Conservation (phyloP, 2,113 vertebrate species). For the Caloenas nicobarica region DNA sequence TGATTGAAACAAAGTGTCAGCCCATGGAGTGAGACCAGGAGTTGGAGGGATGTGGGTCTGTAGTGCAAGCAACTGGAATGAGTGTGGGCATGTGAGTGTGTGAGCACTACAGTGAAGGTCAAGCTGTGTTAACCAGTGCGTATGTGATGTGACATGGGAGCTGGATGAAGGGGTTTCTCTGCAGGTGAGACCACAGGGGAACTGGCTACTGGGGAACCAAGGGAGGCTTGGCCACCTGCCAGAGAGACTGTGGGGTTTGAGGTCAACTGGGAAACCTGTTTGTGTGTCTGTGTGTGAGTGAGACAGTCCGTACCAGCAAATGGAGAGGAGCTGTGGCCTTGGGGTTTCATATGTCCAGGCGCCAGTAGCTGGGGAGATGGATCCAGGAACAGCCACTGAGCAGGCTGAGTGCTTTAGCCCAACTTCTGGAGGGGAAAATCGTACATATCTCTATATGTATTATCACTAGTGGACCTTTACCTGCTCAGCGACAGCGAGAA, state of each 20-base stretch:
- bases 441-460: not conserved
- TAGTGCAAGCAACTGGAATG: not conserved
- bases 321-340: not conserved
- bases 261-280: not conserved
- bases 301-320: not conserved
- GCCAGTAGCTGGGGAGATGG: not conserved
- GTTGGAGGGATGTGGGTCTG: not conserved
- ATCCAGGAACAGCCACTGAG: not conserved
- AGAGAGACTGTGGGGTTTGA: not conserved
- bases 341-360: not conserved
- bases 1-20: not conserved
- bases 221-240: not conserved
- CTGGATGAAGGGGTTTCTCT: not conserved
- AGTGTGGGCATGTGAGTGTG: not conserved
- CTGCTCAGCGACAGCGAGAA: not conserved
- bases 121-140: not conserved
- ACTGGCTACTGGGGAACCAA: not conserved
- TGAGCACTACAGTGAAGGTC: not conserved
- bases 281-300: not conserved
- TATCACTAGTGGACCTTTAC: not conserved
- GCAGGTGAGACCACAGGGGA: not conserved
- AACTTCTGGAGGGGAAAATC: not conserved
- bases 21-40: not conserved
- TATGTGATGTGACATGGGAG: not conserved
- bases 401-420: not conserved